Evolutionary conservation across 2,888 invertebrate genomes (phyloP), one percentile per base, ranked within the genome.

Genomic region (Ennomos erosarius): DNA sequence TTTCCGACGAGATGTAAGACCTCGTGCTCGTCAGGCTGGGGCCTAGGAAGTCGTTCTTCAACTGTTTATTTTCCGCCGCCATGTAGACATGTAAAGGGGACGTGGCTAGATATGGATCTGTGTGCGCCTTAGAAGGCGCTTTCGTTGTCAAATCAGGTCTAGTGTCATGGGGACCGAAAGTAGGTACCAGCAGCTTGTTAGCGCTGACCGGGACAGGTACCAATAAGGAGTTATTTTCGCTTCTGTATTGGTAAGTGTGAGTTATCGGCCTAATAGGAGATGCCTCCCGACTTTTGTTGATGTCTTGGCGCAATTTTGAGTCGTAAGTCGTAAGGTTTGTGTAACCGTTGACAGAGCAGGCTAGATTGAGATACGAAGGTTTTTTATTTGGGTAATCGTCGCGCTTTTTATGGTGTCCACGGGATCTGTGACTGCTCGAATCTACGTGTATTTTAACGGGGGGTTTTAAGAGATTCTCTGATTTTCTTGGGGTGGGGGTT

Each of bases 261-360:
- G 91, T 91, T 38, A 92, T 94, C 0, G 95, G 94, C 47, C 96
- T 90, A 70, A 95, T 95, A 0, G 96, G 96, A 0, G 95, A 96
- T 0, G 95, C 95, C 80, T 96, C 96, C 46, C 96, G 87, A 39
- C 96, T 96, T 72, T 94, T 95, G 69, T 94, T 94, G 54, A 95
- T 94, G 48, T 96, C 96, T 78, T 96, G 96, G 10, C 96, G 92
- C 38, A 96, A 88, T 78, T 96, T 95, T 0, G 97, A 96, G 84
- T 97, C 96, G 93, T 97, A 98, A 59, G 97, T 96, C 8, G 96
- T 97, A 56, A 97, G 93, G 72, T 96, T 96, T 6, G 97, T 96
- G 82, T 98, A 98, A 4, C 98, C 98, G 88, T 97, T 97, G 51
- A 98, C 97, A 13, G 97, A 97, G 82, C 98, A 97, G 50, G 98